phyloP scores from a whole-genome alignment of 2,797 vertebrate genomes.

The Tadarida brasiliensis region DNA sequence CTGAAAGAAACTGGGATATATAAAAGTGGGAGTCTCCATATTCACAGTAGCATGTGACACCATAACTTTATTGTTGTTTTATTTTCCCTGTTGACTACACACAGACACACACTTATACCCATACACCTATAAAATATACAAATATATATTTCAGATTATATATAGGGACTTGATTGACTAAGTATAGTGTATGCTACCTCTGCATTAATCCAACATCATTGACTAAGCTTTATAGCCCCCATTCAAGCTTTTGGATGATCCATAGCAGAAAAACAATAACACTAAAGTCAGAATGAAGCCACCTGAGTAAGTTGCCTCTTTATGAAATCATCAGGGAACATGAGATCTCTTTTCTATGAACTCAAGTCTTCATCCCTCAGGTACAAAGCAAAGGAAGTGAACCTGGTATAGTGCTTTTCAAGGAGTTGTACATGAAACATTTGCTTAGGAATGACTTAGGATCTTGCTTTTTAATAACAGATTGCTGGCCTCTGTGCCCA shows the following conservation, averaged over 20 bases:
- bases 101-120: background rate
- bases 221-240: background rate
- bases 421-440: background rate
- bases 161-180: background rate
- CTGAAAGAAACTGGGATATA: background rate
- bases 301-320: background rate
- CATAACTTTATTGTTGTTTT: background rate
- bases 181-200: background rate
- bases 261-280: background rate
- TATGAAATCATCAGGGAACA: slow-evolving; percentile 6
- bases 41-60: background rate
- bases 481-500: background rate
- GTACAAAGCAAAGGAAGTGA: background rate
- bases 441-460: background rate
- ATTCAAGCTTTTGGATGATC: background rate
- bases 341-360: background rate
- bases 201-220: background rate
- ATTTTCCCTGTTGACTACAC: background rate
- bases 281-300: background rate
- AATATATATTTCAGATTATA: background rate
- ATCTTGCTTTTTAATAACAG: background rate
- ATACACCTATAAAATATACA: background rate
- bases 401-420: background rate
- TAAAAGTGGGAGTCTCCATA: background rate
- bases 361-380: background rate